Base-by-base conservation (phyloP, 2,797 vertebrate genomes). In the Fratercula arctica region DNA sequence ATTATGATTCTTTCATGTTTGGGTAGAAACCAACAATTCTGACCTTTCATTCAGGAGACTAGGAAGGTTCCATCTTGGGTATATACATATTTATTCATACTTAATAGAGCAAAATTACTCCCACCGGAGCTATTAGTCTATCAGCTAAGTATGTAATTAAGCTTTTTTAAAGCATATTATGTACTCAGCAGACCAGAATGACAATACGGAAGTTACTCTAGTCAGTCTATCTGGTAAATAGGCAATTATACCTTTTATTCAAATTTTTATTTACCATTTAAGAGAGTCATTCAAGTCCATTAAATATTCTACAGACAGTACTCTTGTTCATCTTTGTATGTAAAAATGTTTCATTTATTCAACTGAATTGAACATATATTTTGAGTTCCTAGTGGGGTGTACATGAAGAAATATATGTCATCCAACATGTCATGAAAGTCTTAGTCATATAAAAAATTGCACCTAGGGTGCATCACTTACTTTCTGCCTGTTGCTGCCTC, bases 81-180 rank as follows among this genome's bases (percentile, higher is more conserved):
- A 95, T 95, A 97, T 88, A 92, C 14, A 46, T 90, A 85, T 95
- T 95, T 95, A 92, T 96, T 93, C 78, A 77, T 86, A 93, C 46
- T 63, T 90, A 91, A 86, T 74, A 94, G 46, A 88, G 48, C 67
- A 93, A 91, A 95, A 90, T 85, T 72, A 83, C 68, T 95, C 84
- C 77, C 81, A 82, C 41, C 3, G 16, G 78, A 95, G 53, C 75
- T 89, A 94, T 97, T 90, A 80, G 37, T 89, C 88, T 94, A 90
- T 92, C 84, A 93, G 60, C 48, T 93, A 93, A 95, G 74, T 83
- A 67, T 78, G 68, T 85, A 96, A 95, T 95, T 93, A 91, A 87
- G 85, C 21, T 89, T 92, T 93, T 94, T 84, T 28, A 85, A 95
- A 89, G 94, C 57, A 66, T 89, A 72, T 89, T 89, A 90, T 77